These are phyloP conservation scores for Thalassarche chlororhynchos DNA, from an alignment of 2,113 vertebrate species.

Conservation along the genomic window DNA sequence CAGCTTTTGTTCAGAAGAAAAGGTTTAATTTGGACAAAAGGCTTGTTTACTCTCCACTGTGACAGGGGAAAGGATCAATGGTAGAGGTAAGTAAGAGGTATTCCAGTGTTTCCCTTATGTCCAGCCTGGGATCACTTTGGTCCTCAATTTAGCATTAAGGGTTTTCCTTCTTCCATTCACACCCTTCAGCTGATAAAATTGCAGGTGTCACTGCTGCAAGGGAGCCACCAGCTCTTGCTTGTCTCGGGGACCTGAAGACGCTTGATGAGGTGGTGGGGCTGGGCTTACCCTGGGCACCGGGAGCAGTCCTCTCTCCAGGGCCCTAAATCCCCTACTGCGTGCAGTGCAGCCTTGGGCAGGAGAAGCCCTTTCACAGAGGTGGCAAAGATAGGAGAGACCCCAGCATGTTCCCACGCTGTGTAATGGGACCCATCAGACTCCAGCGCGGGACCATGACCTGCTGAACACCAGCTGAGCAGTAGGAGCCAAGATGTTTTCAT, in stretches of 20 bases:
- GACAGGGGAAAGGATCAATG: neutral
- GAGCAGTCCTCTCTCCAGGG: neutral
- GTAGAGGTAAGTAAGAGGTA: neutral
- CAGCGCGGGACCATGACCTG: neutral
- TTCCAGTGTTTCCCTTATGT: neutral
- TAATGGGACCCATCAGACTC: neutral
- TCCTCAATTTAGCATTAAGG: neutral
- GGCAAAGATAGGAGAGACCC: neutral
- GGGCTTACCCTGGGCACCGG: accelerated
- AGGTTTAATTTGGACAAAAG: neutral
- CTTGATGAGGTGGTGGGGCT: accelerated
- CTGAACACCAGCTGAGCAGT: neutral
- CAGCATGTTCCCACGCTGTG: neutral
- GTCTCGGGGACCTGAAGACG: neutral
- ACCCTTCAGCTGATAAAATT: neutral
- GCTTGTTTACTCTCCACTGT: neutral
- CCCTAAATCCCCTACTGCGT: neutral
- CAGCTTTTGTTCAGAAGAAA: neutral
- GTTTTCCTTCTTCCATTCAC: neutral
- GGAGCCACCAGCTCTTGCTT: neutral
- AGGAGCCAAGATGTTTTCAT: neutral
- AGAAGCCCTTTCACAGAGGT: neutral
- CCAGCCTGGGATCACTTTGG: neutral
- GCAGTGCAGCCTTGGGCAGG: neutral
- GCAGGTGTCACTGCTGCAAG: neutral